Conservation (phyloP, 2,113 vertebrate species). For the Cyanoramphus novaezelandiae region DNA sequence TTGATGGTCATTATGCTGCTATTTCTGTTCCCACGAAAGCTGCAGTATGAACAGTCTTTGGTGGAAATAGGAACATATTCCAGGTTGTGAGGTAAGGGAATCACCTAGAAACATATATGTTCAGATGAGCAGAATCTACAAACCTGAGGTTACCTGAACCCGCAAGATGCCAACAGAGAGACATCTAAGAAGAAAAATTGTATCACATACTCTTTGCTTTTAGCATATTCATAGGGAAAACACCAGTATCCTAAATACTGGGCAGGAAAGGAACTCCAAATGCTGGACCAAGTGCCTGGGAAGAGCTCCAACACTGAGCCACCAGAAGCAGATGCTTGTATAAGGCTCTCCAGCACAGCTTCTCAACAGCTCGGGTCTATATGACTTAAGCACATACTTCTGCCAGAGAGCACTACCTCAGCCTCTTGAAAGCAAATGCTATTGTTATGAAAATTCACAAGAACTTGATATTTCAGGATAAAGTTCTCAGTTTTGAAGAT, state of each 20-base stretch:
- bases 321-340: background rate
- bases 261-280: background rate
- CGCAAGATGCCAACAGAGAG: background rate
- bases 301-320: background rate
- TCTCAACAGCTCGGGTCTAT: background rate
- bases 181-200: background rate
- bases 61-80: background rate
- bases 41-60: background rate
- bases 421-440: background rate
- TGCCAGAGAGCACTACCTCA: background rate
- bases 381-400: background rate
- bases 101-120: background rate
- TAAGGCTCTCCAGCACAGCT: background rate
- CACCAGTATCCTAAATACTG: rapidly evolving
- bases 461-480: background rate
- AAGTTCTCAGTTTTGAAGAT: background rate
- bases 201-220: background rate
- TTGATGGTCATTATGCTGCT: background rate
- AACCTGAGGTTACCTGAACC: background rate
- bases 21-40: background rate
- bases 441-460: background rate
- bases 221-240: background rate
- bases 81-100: background rate
- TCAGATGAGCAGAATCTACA: background rate
- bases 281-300: background rate